Evolutionary conservation across 2,888 invertebrate genomes (phyloP).

Genomic region (Drosophila maculinotata): DNA sequence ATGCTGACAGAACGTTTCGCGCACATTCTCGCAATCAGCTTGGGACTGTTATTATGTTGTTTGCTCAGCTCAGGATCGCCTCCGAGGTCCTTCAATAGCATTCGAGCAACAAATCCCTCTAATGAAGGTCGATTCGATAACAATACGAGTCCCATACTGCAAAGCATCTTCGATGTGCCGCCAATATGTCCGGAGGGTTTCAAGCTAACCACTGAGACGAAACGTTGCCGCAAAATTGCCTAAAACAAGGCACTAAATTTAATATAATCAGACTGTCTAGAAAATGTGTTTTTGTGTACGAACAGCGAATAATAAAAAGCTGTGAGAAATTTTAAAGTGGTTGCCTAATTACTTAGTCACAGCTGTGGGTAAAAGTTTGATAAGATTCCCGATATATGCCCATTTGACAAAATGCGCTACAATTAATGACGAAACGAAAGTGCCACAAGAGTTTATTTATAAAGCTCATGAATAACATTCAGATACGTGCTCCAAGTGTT

Average conservation of each 20-base stretch:
- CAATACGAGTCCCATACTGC: not conserved
- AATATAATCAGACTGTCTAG: no score
- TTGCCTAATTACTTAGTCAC: constrained; percentile 5
- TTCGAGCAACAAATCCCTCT: fast-evolving
- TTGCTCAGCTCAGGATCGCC: constrained; percentile 8
- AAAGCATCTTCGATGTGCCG: constrained; percentile 37
- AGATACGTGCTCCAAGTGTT: constrained; percentile 19
- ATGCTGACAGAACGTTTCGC: constrained; percentile 19
- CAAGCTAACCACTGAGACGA: constrained; percentile 5
- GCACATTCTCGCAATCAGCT: constrained; percentile 4
- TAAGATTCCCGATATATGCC: not conserved
- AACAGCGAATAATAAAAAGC: constrained; percentile 8
- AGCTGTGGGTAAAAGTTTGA: not conserved
- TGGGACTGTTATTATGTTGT: constrained; percentile 30
- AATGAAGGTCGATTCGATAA: no score
- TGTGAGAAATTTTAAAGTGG: not conserved
- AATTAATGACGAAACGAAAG: not conserved
- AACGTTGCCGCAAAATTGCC: constrained; percentile 41
- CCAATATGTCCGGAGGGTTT: constrained; percentile 44
- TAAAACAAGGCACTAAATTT: constrained; percentile 29
- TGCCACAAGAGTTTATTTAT: constrained; percentile 22
- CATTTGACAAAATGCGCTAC: no score
- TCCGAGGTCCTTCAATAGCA: no score
- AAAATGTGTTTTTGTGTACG: no score
- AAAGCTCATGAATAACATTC: constrained; percentile 17